Evolutionary conservation across 2,888 invertebrate genomes (phyloP), one percentile per base, ranked within the genome.

Genomic region (Proisotoma minuta): DNA sequence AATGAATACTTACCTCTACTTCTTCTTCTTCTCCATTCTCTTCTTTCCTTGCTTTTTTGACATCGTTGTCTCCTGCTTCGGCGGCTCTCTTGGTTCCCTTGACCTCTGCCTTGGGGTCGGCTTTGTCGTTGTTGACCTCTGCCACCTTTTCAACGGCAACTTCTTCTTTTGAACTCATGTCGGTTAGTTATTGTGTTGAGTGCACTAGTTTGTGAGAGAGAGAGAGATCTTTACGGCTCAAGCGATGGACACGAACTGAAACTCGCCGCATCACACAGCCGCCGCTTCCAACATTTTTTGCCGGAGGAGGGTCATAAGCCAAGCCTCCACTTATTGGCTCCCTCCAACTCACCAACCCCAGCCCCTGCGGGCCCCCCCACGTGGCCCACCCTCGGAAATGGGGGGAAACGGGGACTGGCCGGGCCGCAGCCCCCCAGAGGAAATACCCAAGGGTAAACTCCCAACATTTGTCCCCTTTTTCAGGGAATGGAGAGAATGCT

Each of bases 41-140:
- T 76, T 87, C 87, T 80, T 87, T 88, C 81, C 86, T 87, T 79
- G 85, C 85, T 80, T 88, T 88, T 81, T 88, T 88, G 72, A 84
- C 84, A 65, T 87, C 87, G 81, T 81, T 80, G 87, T 87, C 72
- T 87, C 87, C 87, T 87, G 77, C 89, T 85, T 89, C 89, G 77
- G 89, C 88, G 82, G 89, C 85, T 83, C 90, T 85, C 83, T 90
- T 90, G 78, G 87, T 87, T 81, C 88, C 89, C 82, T 89, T 89
- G 78, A 89, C 82, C 78, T 88, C 88, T 81, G 87, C 86, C 83
- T 89, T 89, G 62, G 86, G 84, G 78, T 88, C 88, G 78, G 83
- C 83, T 82, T 88, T 88, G 77, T 88, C 88, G 75, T 77, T 78
- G 79, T 82, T 83, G 78, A 84, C 84, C 51, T 72, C 74, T 78